A percentile compares a stretch with the other conserved stretches of the same genome.
Evolutionary conservation across 1,140 invertebrate species (phyloP).

Genomic region (Leptinotarsa undecemlineata): DNA sequence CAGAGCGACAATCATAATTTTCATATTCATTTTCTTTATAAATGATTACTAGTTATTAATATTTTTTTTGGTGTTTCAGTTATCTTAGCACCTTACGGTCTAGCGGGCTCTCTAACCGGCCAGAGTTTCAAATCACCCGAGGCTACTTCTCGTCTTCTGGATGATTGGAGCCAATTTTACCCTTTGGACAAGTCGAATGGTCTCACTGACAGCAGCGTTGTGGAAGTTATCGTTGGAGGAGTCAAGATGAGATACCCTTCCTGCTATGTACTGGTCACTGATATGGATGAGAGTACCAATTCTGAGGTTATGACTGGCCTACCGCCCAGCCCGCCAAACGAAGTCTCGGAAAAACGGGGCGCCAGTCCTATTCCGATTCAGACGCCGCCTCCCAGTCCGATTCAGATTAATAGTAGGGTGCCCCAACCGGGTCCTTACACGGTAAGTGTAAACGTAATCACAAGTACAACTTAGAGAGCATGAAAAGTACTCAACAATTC

Average conservation of each 20-base stretch:
- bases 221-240: slow-evolving; percentile 76
- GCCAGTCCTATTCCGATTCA: slow-evolving; percentile 34
- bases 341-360: slow-evolving; percentile 22
- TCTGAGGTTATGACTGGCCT: slow-evolving; percentile 24
- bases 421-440: slow-evolving; percentile 53
- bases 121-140: slow-evolving; percentile 77
- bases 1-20: no score
- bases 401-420: slow-evolving; percentile 59
- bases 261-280: slow-evolving; percentile 89
- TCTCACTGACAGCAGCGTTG: slow-evolving; percentile 46
- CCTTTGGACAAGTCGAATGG: slow-evolving; percentile 70
- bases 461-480: background rate
- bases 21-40: no score
- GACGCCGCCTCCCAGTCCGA: slow-evolving; percentile 53
- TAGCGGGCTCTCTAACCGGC: slow-evolving; percentile 88
- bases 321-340: background rate
- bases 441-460: slow-evolving; percentile 34
- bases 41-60: no score
- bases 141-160: slow-evolving; percentile 77
- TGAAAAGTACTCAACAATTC: background rate
- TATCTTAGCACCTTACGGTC: slow-evolving; percentile 91
- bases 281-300: slow-evolving; percentile 71
- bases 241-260: slow-evolving; percentile 93
- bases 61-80: slow-evolving; percentile 63
- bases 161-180: slow-evolving; percentile 95